Evolutionary conservation across 2,113 vertebrate genomes (phyloP).

Genomic region (Ctenomys sociabilis): DNA sequence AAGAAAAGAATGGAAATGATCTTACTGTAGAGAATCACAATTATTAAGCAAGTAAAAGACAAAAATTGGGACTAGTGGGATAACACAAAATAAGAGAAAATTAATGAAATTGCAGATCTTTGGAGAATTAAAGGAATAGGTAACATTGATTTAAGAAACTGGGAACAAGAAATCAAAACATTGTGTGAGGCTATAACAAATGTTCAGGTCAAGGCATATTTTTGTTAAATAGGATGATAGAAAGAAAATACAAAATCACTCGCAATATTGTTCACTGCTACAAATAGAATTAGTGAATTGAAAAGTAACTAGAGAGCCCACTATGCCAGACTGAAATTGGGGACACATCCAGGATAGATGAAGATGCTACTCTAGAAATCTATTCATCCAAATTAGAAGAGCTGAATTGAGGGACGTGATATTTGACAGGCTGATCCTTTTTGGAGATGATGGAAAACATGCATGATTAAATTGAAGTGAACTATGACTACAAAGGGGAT

Average conservation of each 20-base stretch:
- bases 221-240: background rate
- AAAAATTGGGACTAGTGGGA: background rate
- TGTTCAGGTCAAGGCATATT: background rate
- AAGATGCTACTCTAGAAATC: background rate
- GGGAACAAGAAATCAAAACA: background rate
- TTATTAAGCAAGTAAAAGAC: background rate
- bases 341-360: too few species aligned
- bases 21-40: background rate
- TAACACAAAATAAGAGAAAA: background rate
- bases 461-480: background rate
- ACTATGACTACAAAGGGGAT: background rate
- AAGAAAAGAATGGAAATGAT: background rate
- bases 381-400: background rate
- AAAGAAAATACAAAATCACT: background rate
- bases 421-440: background rate
- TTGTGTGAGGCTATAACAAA: background rate
- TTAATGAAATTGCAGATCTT: background rate
- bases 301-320: background rate
- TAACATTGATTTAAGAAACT: background rate
- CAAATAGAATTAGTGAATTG: background rate
- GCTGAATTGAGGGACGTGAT: background rate
- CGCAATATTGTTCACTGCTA: background rate
- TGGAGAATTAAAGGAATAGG: background rate
- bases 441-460: slow-evolving; percentile 2
- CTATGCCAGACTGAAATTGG: background rate